phyloP scores from a whole-genome alignment of 2,113 vertebrate genomes.

The Australoheros scitulus region DNA sequence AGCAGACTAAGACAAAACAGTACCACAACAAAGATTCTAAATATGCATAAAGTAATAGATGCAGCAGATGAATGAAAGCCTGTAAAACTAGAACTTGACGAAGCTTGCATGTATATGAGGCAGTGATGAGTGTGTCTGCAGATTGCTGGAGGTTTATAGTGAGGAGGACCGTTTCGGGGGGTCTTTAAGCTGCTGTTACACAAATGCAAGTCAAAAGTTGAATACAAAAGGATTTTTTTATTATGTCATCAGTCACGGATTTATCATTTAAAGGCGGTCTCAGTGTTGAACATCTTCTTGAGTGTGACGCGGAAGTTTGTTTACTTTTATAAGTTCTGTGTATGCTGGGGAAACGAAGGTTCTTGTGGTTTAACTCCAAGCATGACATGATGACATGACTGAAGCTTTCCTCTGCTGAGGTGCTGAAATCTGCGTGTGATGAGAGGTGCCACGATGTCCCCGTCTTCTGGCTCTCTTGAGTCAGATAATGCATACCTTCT shows the following conservation, averaged over 20 bases:
- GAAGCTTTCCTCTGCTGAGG: background rate
- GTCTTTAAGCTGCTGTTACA: no score
- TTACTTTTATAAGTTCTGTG: background rate
- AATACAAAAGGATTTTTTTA: no score
- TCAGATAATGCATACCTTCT: background rate
- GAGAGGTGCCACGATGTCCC: background rate
- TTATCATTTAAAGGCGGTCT: no score
- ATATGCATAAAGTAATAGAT: background rate
- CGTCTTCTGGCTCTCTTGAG: background rate
- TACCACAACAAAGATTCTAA: background rate
- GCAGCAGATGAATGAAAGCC: background rate
- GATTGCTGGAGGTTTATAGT: no score
- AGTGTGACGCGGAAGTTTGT: background rate
- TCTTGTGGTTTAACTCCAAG: background rate
- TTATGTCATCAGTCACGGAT: no score
- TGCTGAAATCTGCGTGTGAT: background rate
- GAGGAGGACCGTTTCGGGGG: no score
- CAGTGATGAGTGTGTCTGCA: no score
- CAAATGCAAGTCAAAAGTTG: no score
- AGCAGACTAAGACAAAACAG: background rate
- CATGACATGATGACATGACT: background rate
- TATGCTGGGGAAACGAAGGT: background rate
- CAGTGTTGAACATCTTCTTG: no score
- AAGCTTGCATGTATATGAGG: background rate
- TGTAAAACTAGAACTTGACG: background rate